Conservation (phyloP, 2,113 vertebrate species). For the Spea bombifrons region DNA sequence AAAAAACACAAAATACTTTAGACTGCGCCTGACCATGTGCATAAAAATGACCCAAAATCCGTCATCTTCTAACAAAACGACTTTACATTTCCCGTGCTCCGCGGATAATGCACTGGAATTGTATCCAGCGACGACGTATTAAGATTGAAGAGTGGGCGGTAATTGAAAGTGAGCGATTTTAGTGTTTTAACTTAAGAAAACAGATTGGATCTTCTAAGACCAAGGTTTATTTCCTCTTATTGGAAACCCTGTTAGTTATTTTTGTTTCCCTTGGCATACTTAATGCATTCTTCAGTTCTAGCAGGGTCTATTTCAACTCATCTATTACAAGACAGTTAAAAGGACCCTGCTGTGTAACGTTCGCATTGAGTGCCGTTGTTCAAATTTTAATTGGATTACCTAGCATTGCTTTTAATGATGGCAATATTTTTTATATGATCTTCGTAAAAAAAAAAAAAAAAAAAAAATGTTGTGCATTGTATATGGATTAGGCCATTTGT, state of each 20-base stretch:
- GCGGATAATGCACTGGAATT: constrained; percentile 59
- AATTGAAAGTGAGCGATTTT: constrained; percentile 59
- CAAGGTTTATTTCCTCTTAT: constrained; percentile 47
- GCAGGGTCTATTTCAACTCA: constrained; percentile 37
- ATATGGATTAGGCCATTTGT: constrained; percentile 25
- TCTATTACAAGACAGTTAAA: constrained; percentile 51
- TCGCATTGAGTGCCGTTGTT: constrained; percentile 48
- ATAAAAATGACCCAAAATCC: constrained; percentile 41
- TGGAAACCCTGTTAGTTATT: neutral
- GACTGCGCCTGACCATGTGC: constrained; percentile 27
- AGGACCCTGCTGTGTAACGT: constrained; percentile 51
- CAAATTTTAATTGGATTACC: constrained; percentile 56
- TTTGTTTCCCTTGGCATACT: constrained; percentile 7
- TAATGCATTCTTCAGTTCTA: constrained; percentile 45
- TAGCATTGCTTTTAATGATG: constrained; percentile 50
- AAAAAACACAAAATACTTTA: constrained; percentile 48
- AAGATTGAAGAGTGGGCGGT: constrained; percentile 55
- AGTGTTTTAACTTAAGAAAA: constrained; percentile 54
- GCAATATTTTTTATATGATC: constrained; percentile 36
- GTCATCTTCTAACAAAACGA: constrained; percentile 44
- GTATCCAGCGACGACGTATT: constrained; percentile 53
- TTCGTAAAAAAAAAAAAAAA: constrained; percentile 50
- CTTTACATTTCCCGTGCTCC: constrained; percentile 50
- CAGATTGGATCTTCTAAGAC: constrained; percentile 46
- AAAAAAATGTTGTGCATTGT: constrained; percentile 8